Evolutionary conservation across 2,797 vertebrate species (phyloP).

Genomic region (Tachyglossus aculeatus): DNA sequence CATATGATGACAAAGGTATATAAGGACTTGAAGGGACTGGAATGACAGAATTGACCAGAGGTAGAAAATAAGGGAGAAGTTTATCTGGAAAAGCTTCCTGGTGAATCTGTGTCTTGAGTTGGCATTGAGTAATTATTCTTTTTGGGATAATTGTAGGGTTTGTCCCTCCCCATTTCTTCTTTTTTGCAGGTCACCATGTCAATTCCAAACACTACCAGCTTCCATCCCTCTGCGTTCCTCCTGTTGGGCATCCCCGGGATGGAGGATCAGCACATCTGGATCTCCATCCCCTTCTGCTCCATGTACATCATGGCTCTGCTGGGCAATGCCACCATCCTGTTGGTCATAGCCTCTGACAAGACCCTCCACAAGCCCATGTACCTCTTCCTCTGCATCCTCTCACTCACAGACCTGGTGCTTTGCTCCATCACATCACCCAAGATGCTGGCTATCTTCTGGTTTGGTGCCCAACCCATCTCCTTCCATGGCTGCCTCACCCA

Average conservation of each 20-base stretch:
- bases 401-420: constrained; percentile 71
- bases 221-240: constrained; percentile 29
- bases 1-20: too few species aligned
- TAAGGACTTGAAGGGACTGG: too few species aligned
- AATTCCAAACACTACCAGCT: constrained; percentile 25
- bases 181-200: too few species aligned
- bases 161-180: too few species aligned
- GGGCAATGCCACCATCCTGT: constrained; percentile 43
- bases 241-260: constrained; percentile 56
- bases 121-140: too few species aligned
- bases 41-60: too few species aligned
- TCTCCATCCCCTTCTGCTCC: constrained; percentile 45
- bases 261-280: constrained; percentile 30
- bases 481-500: constrained; percentile 67
- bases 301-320: constrained; percentile 48
- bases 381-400: constrained; percentile 45
- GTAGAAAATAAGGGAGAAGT: too few species aligned
- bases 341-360: constrained; percentile 37
- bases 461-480: constrained; percentile 47
- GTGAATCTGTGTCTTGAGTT: too few species aligned
- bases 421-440: constrained; percentile 70
- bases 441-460: constrained; percentile 68
- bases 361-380: constrained; percentile 57
- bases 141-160: too few species aligned
- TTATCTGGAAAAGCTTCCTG: too few species aligned